Conservation (phyloP, 2,113 vertebrate species). For the Chloropsis hardwickii region DNA sequence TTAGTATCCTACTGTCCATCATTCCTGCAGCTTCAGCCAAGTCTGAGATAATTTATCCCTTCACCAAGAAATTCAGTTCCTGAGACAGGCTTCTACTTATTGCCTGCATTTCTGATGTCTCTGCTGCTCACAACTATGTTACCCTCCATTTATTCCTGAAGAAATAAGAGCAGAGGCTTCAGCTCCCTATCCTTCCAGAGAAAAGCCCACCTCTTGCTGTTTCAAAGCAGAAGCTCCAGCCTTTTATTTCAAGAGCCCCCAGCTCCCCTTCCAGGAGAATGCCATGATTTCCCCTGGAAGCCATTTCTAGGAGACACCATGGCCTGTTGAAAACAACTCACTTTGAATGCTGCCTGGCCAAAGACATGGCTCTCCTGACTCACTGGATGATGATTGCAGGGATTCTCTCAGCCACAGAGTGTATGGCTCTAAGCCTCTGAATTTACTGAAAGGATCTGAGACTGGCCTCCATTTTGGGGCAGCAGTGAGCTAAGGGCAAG, state of each 20-base stretch:
- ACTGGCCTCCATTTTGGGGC: neutral
- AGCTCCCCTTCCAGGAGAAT: accelerated
- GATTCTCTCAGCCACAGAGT: neutral
- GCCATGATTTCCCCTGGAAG: neutral
- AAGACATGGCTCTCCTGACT: neutral
- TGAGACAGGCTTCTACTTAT: neutral
- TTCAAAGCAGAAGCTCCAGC: neutral
- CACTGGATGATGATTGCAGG: neutral
- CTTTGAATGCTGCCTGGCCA: neutral
- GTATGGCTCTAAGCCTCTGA: neutral
- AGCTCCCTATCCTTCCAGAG: neutral
- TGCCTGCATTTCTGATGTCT: neutral
- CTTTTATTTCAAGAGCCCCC: neutral
- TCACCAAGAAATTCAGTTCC: neutral
- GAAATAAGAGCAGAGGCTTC: neutral
- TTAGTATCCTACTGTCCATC: neutral
- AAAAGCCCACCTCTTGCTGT: neutral
- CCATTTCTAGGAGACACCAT: neutral
- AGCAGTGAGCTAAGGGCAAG: neutral
- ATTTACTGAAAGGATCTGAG: neutral
- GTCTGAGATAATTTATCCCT: neutral
- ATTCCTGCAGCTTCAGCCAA: neutral
- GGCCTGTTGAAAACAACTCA: neutral
- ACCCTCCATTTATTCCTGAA: neutral
- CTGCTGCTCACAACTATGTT: neutral